A percentile compares a stretch with the other conserved stretches of the same genome.
These are phyloP conservation scores for Rhodeus uyekii DNA, from an alignment of 2,797 vertebrate species.

Conservation along the genomic window DNA sequence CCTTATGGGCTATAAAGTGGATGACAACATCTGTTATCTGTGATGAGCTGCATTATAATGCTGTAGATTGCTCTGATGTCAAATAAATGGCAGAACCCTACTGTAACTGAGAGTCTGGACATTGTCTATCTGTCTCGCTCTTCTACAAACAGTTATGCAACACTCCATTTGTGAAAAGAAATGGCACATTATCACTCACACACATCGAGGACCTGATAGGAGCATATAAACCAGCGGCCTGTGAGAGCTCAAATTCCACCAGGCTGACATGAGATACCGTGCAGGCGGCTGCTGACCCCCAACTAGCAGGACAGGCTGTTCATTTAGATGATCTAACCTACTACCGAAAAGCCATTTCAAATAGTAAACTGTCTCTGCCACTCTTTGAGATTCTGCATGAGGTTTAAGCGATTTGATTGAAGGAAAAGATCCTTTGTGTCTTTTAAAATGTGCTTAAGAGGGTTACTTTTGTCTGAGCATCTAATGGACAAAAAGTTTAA, in stretches of 20 bases:
- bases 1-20: conserved; percentile 54
- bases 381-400: background rate
- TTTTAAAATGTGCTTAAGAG: background rate
- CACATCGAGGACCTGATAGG: conserved; percentile 60
- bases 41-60: conserved; percentile 47
- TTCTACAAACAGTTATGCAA: conserved; percentile 31
- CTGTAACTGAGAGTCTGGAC: background rate
- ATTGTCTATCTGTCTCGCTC: conserved; percentile 33
- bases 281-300: conserved; percentile 63
- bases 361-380: background rate
- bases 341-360: conserved; percentile 1
- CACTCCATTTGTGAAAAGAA: conserved; percentile 54
- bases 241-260: conserved; percentile 72
- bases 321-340: conserved; percentile 23
- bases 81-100: background rate
- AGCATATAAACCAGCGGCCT: conserved; percentile 50
- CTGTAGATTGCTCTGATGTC: background rate
- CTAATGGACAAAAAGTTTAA: background rate
- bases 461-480: background rate
- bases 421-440: background rate
- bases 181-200: conserved; percentile 67
- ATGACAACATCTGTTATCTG: conserved; percentile 41
- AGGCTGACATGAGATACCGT: conserved; percentile 72
- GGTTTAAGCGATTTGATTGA: background rate
- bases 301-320: conserved; percentile 33